These are phyloP conservation scores for Toxotes lorentzi DNA, from an alignment of 2,797 vertebrate genomes.

Conservation along the genomic window DNA sequence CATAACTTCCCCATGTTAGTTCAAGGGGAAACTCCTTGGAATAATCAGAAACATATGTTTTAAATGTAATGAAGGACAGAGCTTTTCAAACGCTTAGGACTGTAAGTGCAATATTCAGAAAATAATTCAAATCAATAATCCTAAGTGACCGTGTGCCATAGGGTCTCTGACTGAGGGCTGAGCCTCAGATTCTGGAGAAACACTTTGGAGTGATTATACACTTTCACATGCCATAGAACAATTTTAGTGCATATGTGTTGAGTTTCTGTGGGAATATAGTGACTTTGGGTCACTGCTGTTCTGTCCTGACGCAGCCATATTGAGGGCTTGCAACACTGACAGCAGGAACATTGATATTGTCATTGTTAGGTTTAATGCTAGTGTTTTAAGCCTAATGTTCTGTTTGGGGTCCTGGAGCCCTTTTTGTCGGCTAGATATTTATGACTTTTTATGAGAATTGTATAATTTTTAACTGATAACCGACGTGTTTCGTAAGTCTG, in stretches of 20 bases:
- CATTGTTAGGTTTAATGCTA: background rate
- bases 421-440: too few relatives aligned
- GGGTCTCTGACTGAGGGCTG: background rate
- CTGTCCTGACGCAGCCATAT: background rate
- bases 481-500: too few relatives aligned
- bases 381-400: background rate
- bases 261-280: background rate
- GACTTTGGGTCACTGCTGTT: background rate
- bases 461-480: too few relatives aligned
- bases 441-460: too few relatives aligned
- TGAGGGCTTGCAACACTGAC: background rate
- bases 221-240: background rate
- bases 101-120: background rate
- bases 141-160: background rate
- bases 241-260: conserved; percentile 3
- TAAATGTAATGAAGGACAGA: background rate
- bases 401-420: too few relatives aligned
- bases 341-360: background rate
- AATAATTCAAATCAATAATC: background rate
- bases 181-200: background rate
- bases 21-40: conserved; percentile 25
- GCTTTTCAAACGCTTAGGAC: background rate
- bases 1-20: conserved; percentile 27
- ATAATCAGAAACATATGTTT: conserved; percentile 55
- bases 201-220: background rate